These are phyloP conservation scores for Lasiurus cinereus DNA, from an alignment of 2,113 vertebrate genomes.

Conservation along the genomic window DNA sequence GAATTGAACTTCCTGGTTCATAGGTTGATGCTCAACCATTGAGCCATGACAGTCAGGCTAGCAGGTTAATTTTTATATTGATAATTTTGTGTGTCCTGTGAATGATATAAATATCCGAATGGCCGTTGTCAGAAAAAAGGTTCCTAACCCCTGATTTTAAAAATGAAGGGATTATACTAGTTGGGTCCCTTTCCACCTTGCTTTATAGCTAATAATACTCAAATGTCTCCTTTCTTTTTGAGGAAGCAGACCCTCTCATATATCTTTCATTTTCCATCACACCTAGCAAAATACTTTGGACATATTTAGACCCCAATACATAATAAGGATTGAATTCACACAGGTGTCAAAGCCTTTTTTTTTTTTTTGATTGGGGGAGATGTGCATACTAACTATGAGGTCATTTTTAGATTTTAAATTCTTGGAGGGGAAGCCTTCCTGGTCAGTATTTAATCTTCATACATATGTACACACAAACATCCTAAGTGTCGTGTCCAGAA, in stretches of 20 bases:
- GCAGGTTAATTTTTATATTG: too few relatives aligned
- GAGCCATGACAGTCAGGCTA: too few relatives aligned
- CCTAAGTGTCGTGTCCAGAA: neutral
- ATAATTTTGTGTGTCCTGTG: too few relatives aligned
- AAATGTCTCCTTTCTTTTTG: neutral
- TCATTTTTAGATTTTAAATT: neutral
- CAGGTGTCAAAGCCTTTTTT: neutral
- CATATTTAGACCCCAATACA: neutral
- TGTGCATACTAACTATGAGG: neutral
- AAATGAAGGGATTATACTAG: constrained; percentile 6
- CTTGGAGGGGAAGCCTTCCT: neutral
- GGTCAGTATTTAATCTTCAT: neutral
- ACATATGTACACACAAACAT: neutral
- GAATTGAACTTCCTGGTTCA: too few relatives aligned
- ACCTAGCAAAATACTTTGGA: neutral
- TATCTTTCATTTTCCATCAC: neutral
- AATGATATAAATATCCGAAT: neutral
- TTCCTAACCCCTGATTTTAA: neutral
- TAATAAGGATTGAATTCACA: neutral
- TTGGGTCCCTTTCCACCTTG: neutral
- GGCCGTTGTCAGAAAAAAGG: too few relatives aligned
- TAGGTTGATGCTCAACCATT: too few relatives aligned
- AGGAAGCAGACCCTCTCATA: neutral
- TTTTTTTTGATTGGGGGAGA: neutral
- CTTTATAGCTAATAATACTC: neutral